phyloP scores from a whole-genome alignment of 1,140 invertebrate genomes.

The Ostrea denselamellosa region DNA sequence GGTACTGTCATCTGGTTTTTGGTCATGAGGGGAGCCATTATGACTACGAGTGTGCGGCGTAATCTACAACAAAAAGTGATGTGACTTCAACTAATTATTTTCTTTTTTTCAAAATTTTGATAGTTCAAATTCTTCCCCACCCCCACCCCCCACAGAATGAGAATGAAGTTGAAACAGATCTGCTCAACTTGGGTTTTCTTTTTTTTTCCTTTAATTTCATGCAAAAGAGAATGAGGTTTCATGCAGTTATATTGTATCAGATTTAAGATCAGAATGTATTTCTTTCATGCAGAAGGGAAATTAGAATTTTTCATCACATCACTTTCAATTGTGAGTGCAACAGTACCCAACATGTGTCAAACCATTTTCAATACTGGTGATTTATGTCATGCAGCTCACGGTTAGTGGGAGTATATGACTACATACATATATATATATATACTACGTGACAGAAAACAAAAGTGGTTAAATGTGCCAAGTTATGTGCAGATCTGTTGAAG shows the following conservation, averaged over 20 bases:
- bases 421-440: neutral
- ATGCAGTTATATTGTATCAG: conserved; percentile 3
- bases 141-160: neutral
- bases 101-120: neutral
- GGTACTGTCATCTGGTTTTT: conserved; percentile 53
- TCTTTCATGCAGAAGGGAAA: conserved; percentile 43
- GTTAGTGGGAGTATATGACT: conserved; percentile 1
- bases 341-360: conserved; percentile 32
- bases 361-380: neutral
- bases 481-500: conserved; percentile 26
- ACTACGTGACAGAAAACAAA: neutral
- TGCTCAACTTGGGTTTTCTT: conserved; percentile 20
- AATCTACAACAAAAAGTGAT: conserved; percentile 58
- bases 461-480: conserved; percentile 26
- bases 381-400: neutral
- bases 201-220: neutral
- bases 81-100: conserved; percentile 46
- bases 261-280: conserved; percentile 31
- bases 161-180: conserved; percentile 30
- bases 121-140: neutral
- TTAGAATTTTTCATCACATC: conserved; percentile 45
- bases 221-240: conserved; percentile 5
- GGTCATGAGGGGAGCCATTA: conserved; percentile 48
- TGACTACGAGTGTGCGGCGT: conserved; percentile 47
- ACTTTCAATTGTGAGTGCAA: conserved; percentile 47